phyloP scores from a whole-genome alignment of 2,113 vertebrate genomes.

The Zeus faber region DNA sequence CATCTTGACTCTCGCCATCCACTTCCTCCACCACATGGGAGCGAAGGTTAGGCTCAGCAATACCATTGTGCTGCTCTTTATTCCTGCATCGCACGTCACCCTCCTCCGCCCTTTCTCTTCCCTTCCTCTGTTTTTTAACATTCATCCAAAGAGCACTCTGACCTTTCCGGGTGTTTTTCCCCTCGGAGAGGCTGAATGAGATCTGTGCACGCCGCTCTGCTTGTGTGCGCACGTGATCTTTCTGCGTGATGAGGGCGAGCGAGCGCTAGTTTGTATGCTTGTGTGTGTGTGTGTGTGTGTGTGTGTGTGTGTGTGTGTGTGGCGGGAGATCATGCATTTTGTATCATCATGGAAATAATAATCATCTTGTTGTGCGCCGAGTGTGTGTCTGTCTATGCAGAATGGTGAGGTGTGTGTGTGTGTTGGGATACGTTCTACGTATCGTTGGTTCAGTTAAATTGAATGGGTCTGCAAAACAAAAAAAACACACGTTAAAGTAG shows the following conservation, averaged over 20 bases:
- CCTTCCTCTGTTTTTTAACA: slow-evolving; percentile 25
- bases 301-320: slow-evolving; percentile 13
- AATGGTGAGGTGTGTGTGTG: too few relatives aligned
- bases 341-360: too few relatives aligned
- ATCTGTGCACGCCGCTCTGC: background rate
- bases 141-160: slow-evolving; percentile 57
- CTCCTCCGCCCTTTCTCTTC: slow-evolving; percentile 1
- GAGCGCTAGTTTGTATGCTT: slow-evolving; percentile 1
- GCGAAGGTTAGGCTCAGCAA: too few relatives aligned
- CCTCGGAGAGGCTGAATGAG: slow-evolving; percentile 40
- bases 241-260: slow-evolving; percentile 9
- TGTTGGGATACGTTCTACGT: too few relatives aligned
- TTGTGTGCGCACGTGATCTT: slow-evolving; percentile 15
- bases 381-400: slow-evolving; percentile 5
- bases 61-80: too few relatives aligned
- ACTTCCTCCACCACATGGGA: too few relatives aligned
- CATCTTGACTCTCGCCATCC: too few relatives aligned
- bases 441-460: too few relatives aligned
- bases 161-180: slow-evolving; percentile 60
- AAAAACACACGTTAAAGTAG: too few relatives aligned
- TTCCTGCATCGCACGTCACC: slow-evolving; percentile 16
- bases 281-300: slow-evolving; percentile 19
- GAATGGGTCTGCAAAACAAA: too few relatives aligned
- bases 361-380: too few relatives aligned
- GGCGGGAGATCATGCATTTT: too few relatives aligned